These are phyloP conservation scores for Apamea monoglypha DNA, from an alignment of 2,888 invertebrate genomes.

Conservation along the genomic window DNA sequence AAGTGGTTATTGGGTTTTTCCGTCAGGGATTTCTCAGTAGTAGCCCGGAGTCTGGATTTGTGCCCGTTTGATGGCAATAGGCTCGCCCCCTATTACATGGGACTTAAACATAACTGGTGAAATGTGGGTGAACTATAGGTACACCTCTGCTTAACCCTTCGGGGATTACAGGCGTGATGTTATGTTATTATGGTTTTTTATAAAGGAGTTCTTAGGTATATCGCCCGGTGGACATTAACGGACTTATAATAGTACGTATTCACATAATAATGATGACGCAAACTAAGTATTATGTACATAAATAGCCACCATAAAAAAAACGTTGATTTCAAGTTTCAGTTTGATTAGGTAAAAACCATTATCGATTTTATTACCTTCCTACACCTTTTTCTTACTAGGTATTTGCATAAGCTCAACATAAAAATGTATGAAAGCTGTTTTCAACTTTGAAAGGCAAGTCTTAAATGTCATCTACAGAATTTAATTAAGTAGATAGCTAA, in stretches of 20 bases:
- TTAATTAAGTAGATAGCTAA: constrained; percentile 6
- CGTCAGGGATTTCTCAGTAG: no score
- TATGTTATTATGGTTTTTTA: neutral
- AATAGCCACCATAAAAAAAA: constrained; percentile 7
- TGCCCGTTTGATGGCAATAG: no score
- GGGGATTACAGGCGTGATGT: no score
- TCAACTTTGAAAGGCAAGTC: neutral
- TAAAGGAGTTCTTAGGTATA: neutral
- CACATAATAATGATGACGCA: constrained; percentile 17
- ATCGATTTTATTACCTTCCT: neutral
- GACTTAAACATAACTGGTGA: no score
- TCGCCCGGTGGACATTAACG: neutral
- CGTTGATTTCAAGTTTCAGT: neutral
- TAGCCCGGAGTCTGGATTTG: no score
- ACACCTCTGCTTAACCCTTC: no score
- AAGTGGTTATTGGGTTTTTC: no score
- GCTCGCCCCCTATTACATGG: no score
- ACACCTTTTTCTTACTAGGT: no score
- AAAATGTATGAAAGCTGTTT: neutral
- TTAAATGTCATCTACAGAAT: constrained; percentile 2
- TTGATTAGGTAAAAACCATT: neutral
- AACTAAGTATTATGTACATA: neutral
- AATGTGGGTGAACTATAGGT: no score
- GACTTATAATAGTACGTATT: constrained; percentile 9
- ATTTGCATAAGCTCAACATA: neutral